phyloP scores from a whole-genome alignment of 2,113 vertebrate species.

The Terrapene triunguis region DNA sequence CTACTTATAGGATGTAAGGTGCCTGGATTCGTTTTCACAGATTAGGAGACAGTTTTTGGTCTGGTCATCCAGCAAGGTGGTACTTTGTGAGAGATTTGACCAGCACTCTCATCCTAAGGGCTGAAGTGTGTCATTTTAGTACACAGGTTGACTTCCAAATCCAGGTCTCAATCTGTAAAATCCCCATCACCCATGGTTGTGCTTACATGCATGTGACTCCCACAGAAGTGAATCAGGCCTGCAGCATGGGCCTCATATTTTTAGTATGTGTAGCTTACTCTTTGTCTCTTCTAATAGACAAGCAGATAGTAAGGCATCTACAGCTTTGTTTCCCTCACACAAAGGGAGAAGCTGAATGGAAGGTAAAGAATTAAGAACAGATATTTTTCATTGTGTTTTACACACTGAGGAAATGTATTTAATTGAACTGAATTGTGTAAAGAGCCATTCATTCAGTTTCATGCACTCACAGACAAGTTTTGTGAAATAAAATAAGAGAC shows the following conservation, averaged over 20 bases:
- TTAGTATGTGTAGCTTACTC: not conserved
- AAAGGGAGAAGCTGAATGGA: not conserved
- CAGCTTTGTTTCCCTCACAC: not conserved
- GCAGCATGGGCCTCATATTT: accelerated
- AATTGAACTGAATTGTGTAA: not conserved
- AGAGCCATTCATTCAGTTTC: not conserved
- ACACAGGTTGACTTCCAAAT: not conserved
- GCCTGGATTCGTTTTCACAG: not conserved
- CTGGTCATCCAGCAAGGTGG: not conserved
- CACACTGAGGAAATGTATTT: not conserved
- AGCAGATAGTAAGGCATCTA: not conserved
- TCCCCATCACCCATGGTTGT: not conserved
- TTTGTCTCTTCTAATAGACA: not conserved
- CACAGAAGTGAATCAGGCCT: not conserved
- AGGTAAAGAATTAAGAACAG: not conserved
- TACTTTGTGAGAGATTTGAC: not conserved
- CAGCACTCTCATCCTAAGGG: not conserved
- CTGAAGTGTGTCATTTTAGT: accelerated
- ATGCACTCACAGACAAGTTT: not conserved
- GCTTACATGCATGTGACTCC: not conserved
- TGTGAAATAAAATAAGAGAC: constrained; percentile 32
- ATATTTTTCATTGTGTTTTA: not conserved
- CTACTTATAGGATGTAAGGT: not conserved
- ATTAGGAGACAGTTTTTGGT: not conserved
- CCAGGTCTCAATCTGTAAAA: not conserved